Evolutionary conservation across 2,797 vertebrate species (phyloP), one percentile per base, ranked within the genome.

Genomic region (Pseudomugil tenellus): DNA sequence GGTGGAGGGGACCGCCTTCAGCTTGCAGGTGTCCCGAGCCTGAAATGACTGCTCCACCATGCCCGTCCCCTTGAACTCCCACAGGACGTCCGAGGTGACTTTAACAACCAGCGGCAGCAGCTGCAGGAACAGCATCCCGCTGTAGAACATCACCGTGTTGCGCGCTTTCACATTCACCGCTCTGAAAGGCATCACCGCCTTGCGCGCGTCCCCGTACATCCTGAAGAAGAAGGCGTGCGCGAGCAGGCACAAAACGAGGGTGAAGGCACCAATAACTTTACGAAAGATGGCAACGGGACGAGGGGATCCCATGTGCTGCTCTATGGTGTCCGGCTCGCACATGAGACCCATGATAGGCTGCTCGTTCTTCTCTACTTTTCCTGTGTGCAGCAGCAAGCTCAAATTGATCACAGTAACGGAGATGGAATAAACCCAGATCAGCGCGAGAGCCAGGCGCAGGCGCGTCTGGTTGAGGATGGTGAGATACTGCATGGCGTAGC

Each of bases 111-210:
- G 62, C 9, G 87, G 91, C 41, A 90, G 67, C 69, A 93, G 80
- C 79, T 93, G 91, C 57, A 92, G 17, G 14, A 90, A 23, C 54
- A 93, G 64, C 91, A 92, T 92, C 21, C 74, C 60, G 63, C 85
- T 80, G 87, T 91, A 91, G 46, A 90, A 88, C 10, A 89, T 4
- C 43, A 93, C 87, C 0, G 91, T 92, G 2, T 59, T 80, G 23
- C 87, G 86, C n/a, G 91, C 89, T 0, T 32, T 74, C 3, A 16
- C 74, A 70, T 90, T 91, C 6, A 72, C 80, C 10, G 67, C 58
- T 53, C 85, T 78, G 69, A 92, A 91, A 1, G 89, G 90, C 0
- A 82, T 58, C 16, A 86, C 72, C 0, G 83, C 79, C 16, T 88
- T 87, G 16, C 65, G 39, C 17, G 89, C 86, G 3, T 79, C 77